Conservation (phyloP, 2,797 vertebrate species). For the Cyprinodon diabolis region DNA sequence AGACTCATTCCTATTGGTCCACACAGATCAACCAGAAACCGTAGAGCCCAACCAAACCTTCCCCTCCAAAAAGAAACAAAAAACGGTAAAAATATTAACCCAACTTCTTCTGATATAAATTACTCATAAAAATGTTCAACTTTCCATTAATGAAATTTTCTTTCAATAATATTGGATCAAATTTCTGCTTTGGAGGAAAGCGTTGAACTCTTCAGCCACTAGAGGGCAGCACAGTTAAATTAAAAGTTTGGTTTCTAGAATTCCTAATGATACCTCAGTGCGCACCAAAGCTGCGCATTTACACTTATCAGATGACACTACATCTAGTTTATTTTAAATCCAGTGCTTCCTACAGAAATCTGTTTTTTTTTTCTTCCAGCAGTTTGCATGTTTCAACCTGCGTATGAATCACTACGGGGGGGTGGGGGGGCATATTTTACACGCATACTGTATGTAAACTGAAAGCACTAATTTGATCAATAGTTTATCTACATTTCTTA, state of each 20-base stretch:
- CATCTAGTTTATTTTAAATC: not conserved
- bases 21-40: too few species aligned
- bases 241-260: not conserved
- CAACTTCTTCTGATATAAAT: too few species aligned
- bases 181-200: too few species aligned
- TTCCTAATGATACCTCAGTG: constrained; percentile 50
- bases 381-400: constrained; percentile 46
- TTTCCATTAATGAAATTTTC: too few species aligned
- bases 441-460: constrained; percentile 87
- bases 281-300: not conserved
- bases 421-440: constrained; percentile 71
- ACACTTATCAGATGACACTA: not conserved
- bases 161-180: too few species aligned
- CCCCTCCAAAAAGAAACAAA: too few species aligned
- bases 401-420: constrained; percentile 79
- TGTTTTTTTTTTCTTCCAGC: constrained; percentile 14
- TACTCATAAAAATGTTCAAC: too few species aligned
- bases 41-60: too few species aligned
- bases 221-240: not conserved
- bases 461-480: constrained; percentile 97
- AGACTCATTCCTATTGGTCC: too few species aligned
- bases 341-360: constrained; percentile 17
- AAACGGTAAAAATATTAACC: too few species aligned
- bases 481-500: constrained; percentile 86
- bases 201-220: not conserved